Evolutionary conservation across 2,113 vertebrate genomes (phyloP), one percentile per base, ranked within the genome.

Genomic region (Dendrocopos noguchii): DNA sequence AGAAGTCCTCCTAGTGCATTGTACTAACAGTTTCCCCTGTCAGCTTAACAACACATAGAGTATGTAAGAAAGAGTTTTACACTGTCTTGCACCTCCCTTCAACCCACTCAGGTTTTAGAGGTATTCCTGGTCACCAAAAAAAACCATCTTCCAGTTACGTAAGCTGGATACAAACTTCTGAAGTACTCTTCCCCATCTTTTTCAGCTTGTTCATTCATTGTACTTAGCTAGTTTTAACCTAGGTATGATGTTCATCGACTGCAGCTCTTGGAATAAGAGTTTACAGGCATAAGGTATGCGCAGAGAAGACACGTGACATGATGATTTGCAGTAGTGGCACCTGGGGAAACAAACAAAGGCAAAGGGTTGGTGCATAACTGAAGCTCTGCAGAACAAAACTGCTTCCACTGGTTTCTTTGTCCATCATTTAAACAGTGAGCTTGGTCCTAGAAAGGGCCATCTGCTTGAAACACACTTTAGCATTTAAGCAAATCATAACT

Each of bases 181-280:
- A 65, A 47, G 29, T 34, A 36, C 8, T 34, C 77, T 57, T 60
- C 11, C 7, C 15, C 12, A 9, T 52, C 42, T 65, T 71, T 44
- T 28, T 67, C 4, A 13, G 34, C 65, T n/a, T 65, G 57, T 63
- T 97, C 88, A 98, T 67, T 99, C 99, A 17, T 99, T 99, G 97
- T 99, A 99, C 74, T 98, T 99, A 9, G 99, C 97, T 85, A 99
- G 98, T 96, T 99, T 99, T 67, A 99, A 97, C 95, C 99, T 98
- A 70, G 99, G 99, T 94, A 99, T 98, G 76, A 99, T 99, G 97
- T 99, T 99, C 99, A 99, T 99, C 34, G 99, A 99, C 97, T 99
- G 99, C 55, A 99, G 97, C 80, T 99, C 99, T 96, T 99, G 99
- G 96, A 99, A 99, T 65, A 99, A 98, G 93, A 99, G 98, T 96